Percentiles rank a stretch among this genome's conserved stretches.
Evolutionary conservation across 2,888 invertebrate species (phyloP).

Genomic region (Melieria crassipennis): DNA sequence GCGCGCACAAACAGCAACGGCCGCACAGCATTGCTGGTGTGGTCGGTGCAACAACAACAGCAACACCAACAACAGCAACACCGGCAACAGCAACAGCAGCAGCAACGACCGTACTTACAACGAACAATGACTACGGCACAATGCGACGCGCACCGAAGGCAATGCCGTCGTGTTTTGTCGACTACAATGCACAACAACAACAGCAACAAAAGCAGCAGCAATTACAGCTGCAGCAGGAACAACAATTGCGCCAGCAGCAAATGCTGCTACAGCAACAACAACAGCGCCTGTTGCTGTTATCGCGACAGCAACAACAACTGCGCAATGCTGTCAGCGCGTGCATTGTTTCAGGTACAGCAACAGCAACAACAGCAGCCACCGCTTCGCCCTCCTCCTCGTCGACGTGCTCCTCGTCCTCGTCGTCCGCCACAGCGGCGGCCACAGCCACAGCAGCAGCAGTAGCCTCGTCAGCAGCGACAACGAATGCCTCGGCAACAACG

Average conservation of each 20-base stretch:
- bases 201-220: constrained; percentile 46
- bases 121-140: background rate
- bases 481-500: constrained; percentile 38
- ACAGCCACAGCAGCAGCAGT: constrained; percentile 35
- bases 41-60: constrained; percentile 26
- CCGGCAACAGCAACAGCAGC: constrained; percentile 17
- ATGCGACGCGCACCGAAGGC: constrained; percentile 27
- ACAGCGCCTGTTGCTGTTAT: constrained; percentile 57
- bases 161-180: constrained; percentile 52
- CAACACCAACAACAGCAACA: constrained; percentile 34
- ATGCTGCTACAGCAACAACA: constrained; percentile 50
- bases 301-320: constrained; percentile 58
- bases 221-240: constrained; percentile 42
- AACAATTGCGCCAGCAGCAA: constrained; percentile 45
- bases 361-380: constrained; percentile 33
- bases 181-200: constrained; percentile 49
- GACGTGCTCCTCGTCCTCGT: constrained; percentile 38
- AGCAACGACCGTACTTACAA: constrained; percentile 32
- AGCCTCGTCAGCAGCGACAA: constrained; percentile 24
- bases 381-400: constrained; percentile 22
- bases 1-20: constrained; percentile 54
- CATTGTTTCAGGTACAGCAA: constrained; percentile 38
- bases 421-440: constrained; percentile 29
- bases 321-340: constrained; percentile 52
- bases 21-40: constrained; percentile 73